Evolutionary conservation across 2,113 vertebrate species (phyloP).

Genomic region (Balaenoptera acutorostrata): DNA sequence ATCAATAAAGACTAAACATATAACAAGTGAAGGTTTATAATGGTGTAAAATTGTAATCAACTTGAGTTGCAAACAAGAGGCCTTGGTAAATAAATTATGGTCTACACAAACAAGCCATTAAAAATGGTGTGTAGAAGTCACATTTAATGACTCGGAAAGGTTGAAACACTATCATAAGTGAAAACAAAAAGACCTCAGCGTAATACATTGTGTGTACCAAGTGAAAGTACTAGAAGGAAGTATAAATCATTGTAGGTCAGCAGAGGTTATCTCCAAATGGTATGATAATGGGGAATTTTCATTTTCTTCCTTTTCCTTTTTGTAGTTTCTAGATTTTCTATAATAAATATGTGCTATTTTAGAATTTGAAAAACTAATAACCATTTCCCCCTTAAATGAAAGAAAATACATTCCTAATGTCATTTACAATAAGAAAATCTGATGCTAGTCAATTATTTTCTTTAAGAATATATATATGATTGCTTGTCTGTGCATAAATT

Average conservation of each 20-base stretch:
- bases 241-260: background rate
- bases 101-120: background rate
- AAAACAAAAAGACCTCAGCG: background rate
- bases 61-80: background rate
- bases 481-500: background rate
- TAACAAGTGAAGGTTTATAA: background rate
- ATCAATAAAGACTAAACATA: background rate
- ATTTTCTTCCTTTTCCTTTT: conserved; percentile 2
- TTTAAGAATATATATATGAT: background rate
- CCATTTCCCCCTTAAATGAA: background rate
- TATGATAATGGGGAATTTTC: background rate
- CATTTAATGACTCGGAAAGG: background rate
- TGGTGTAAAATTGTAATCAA: background rate
- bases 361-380: conserved; percentile 1
- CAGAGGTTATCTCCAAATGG: background rate
- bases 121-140: background rate
- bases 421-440: background rate
- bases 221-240: background rate
- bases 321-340: background rate
- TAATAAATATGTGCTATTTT: background rate
- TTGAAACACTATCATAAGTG: background rate
- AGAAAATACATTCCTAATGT: background rate
- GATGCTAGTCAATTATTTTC: background rate
- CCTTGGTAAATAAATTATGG: background rate
- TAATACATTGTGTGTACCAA: background rate